Evolutionary conservation across 2,113 vertebrate species (phyloP).

Genomic region (Malurus alboscapulatus): DNA sequence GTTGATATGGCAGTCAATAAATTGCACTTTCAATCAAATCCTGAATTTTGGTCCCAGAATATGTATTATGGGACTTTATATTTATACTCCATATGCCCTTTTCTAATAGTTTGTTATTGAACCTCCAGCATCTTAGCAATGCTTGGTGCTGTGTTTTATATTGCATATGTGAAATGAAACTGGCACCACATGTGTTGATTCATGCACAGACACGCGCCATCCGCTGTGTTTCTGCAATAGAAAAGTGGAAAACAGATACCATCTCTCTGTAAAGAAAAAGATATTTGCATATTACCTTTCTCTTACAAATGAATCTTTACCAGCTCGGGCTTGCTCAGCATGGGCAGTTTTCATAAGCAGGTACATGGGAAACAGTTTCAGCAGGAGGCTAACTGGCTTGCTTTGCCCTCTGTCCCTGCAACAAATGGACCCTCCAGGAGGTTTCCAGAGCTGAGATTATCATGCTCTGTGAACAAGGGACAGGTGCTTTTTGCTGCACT

Average conservation of each 20-base stretch:
- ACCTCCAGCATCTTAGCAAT: neutral
- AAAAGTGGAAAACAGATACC: neutral
- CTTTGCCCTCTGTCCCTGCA: neutral
- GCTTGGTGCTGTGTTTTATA: neutral
- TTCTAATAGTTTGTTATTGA: neutral
- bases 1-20: neutral
- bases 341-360: neutral
- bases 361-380: neutral
- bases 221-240: neutral
- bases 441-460: neutral
- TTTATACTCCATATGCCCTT: neutral
- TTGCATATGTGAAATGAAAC: neutral
- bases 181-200: neutral
- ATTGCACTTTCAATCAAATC: neutral
- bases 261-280: neutral
- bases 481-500: neutral
- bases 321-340: neutral
- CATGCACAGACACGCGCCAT: neutral
- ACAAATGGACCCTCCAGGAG: neutral
- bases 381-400: neutral
- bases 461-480: neutral
- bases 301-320: neutral
- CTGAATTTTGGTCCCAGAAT: neutral
- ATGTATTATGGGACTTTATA: neutral
- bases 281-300: neutral